Conservation (phyloP, 2,888 invertebrate species). For the Esperia sulphurella region DNA sequence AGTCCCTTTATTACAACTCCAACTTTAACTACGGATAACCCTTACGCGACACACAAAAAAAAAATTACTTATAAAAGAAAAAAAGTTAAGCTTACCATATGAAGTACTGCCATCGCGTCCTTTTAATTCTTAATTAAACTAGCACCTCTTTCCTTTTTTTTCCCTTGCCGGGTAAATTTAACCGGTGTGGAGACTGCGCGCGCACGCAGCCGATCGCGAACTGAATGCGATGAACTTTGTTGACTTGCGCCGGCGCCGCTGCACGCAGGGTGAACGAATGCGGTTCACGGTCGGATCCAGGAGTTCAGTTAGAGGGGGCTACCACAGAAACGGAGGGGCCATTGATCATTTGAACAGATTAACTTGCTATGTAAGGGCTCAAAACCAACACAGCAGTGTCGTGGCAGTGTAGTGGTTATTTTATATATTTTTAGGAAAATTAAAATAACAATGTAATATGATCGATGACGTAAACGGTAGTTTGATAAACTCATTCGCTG, state of each 20-base stretch:
- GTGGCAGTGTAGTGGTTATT: too few relatives aligned
- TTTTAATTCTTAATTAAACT: constrained; percentile 62
- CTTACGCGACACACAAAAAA: background rate
- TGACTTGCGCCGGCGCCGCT: constrained; percentile 42
- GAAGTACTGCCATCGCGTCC: constrained; percentile 50
- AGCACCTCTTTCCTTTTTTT: constrained; percentile 52
- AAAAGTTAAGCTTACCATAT: constrained; percentile 47
- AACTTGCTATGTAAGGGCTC: too few relatives aligned
- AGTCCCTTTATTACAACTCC: constrained; percentile 14
- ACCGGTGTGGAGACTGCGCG: constrained; percentile 36
- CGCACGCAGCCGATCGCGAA: constrained; percentile 52
- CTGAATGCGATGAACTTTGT: constrained; percentile 58
- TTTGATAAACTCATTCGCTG: too few relatives aligned
- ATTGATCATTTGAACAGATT: too few relatives aligned
- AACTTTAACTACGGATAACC: constrained; percentile 4
- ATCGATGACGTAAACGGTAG: too few relatives aligned
- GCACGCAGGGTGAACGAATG: constrained; percentile 36
- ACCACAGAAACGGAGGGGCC: too few relatives aligned
- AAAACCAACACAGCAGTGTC: too few relatives aligned
- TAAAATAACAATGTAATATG: too few relatives aligned
- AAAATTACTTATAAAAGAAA: constrained; percentile 9
- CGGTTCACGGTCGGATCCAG: constrained; percentile 20
- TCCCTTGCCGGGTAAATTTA: constrained; percentile 29
- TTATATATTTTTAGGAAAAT: too few relatives aligned
- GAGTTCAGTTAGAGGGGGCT: too few relatives aligned